Evolutionary conservation across 2,113 vertebrate genomes (phyloP).

Genomic region (Rostratula benghalensis): DNA sequence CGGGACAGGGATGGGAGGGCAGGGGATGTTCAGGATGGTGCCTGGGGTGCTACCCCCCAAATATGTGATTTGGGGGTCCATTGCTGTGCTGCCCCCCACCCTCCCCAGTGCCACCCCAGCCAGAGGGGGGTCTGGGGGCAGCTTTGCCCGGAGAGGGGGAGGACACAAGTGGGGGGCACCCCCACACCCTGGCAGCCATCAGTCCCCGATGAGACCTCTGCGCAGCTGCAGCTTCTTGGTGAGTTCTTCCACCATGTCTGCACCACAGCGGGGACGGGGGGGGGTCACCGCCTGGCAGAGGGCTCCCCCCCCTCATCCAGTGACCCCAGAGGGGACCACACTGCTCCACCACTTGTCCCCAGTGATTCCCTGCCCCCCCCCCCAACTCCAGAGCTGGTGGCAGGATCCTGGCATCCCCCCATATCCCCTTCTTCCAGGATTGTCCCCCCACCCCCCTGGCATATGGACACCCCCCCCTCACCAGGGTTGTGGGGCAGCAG

Average conservation of each 20-base stretch:
- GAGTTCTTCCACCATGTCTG: conserved; percentile 73
- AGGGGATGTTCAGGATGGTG: background rate
- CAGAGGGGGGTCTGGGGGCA: background rate
- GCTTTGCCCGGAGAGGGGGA: too few species aligned
- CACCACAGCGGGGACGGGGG: background rate
- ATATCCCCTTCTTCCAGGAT: too few species aligned
- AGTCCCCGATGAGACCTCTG: background rate
- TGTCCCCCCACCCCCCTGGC: too few species aligned
- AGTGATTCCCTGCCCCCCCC: too few species aligned
- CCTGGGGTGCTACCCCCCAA: background rate
- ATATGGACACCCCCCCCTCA: background rate
- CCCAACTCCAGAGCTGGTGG: too few species aligned
- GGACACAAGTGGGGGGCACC: too few species aligned
- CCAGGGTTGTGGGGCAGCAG: background rate
- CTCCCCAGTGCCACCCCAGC: background rate
- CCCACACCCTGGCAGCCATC: too few species aligned
- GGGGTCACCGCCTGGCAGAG: too few species aligned
- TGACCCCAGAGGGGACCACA: too few species aligned
- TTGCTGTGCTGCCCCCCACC: background rate
- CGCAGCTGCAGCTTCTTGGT: conserved; percentile 58
- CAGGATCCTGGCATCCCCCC: background rate
- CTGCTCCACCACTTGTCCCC: background rate
- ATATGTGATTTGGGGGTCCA: background rate
- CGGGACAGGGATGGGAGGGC: background rate
- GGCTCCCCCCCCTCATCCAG: background rate